These are phyloP conservation scores for Pachymerium ferrugineum DNA, from an alignment of 2,888 invertebrate genomes.

Conservation along the genomic window DNA sequence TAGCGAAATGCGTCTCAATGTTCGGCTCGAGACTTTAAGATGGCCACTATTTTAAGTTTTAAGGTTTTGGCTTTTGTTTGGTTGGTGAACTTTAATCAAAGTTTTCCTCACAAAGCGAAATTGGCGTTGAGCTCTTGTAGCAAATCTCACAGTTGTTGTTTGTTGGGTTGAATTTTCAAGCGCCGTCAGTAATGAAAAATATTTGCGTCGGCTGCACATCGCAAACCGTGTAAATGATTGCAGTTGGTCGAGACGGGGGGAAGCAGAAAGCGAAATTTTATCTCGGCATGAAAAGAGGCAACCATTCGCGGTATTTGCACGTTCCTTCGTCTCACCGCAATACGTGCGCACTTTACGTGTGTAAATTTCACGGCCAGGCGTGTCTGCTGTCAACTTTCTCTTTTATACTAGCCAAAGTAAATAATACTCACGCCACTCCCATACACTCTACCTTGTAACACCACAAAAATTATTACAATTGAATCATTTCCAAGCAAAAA, in stretches of 20 bases:
- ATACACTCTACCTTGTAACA: neutral
- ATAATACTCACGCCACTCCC: too few relatives aligned
- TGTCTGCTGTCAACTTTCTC: slow-evolving; percentile 1
- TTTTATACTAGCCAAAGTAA: neutral
- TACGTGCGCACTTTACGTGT: neutral
- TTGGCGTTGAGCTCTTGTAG: neutral
- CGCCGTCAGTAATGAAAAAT: neutral
- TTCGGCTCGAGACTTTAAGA: neutral
- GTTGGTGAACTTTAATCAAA: slow-evolving; percentile 1
- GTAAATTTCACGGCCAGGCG: slow-evolving; percentile 20
- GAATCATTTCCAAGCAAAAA: too few relatives aligned
- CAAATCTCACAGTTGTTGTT: neutral
- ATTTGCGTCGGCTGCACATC: neutral
- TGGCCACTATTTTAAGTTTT: neutral
- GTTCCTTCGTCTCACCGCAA: slow-evolving; percentile 25
- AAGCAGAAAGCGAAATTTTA: neutral
- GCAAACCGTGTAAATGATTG: neutral
- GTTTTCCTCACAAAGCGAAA: neutral
- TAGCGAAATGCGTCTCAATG: neutral
- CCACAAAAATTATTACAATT: slow-evolving; percentile 23
- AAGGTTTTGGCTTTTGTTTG: neutral
- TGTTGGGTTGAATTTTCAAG: neutral
- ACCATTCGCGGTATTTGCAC: slow-evolving; percentile 27
- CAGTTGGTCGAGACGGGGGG: neutral
- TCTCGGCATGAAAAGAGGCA: slow-evolving; percentile 10